Evolutionary conservation across 2,888 invertebrate genomes (phyloP).

Genomic region (Spatulosminthurus flaviceps): DNA sequence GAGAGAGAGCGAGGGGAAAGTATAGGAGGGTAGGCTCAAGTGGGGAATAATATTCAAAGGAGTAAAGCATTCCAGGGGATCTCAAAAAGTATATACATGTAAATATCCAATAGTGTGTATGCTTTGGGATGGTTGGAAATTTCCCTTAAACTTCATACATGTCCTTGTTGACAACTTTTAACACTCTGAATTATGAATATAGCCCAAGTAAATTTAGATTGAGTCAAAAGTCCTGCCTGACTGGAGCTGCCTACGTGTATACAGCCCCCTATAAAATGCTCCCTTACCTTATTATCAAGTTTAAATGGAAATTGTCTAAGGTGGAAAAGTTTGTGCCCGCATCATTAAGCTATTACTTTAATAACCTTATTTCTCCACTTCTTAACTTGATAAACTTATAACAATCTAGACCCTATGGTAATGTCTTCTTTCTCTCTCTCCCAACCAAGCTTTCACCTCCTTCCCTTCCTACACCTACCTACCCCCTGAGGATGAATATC

Average conservation of each 20-base stretch:
- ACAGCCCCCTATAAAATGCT: neutral
- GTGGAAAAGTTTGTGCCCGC: constrained; percentile 13
- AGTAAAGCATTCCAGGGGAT: neutral
- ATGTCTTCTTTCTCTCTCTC: no score
- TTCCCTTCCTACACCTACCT: no score
- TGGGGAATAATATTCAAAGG: neutral
- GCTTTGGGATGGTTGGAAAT: neutral
- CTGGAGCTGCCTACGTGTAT: neutral
- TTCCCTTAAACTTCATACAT: neutral
- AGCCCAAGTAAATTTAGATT: neutral
- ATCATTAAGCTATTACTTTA: constrained; percentile 18
- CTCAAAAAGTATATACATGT: neutral
- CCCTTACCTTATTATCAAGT: neutral
- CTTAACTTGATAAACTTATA: neutral
- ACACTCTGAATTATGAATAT: neutral
- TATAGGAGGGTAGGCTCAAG: neutral
- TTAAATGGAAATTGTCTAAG: neutral
- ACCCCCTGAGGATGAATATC: no score
- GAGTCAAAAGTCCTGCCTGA: neutral
- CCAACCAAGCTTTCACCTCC: no score
- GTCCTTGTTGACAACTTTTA: neutral
- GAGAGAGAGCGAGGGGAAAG: constrained; percentile 18
- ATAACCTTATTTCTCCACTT: neutral
- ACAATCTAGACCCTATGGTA: neutral
- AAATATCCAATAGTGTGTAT: neutral